These are phyloP conservation scores for Arctia plantaginis DNA, from an alignment of 2,888 invertebrate genomes.

Conservation along the genomic window DNA sequence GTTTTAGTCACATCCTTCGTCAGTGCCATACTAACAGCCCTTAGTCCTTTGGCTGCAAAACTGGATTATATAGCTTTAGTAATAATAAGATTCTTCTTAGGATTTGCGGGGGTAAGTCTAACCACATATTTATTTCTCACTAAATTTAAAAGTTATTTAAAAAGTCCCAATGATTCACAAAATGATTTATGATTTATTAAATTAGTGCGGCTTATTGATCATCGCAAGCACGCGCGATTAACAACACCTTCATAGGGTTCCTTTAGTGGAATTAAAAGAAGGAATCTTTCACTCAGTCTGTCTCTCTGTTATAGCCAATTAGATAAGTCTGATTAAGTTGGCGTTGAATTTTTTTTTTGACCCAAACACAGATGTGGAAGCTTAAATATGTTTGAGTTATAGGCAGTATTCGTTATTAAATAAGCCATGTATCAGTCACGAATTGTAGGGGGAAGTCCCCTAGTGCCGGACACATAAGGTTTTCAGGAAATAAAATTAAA, in stretches of 20 bases:
- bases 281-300: too few species aligned
- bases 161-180: background rate
- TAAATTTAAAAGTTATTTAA: background rate
- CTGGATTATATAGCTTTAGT: constrained; percentile 86
- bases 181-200: background rate
- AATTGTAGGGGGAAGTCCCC: too few species aligned
- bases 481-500: too few species aligned
- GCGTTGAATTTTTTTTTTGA: background rate
- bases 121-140: background rate
- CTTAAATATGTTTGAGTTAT: background rate
- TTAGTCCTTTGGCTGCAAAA: constrained; percentile 87
- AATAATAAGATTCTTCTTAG: constrained; percentile 86
- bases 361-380: too few species aligned
- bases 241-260: too few species aligned
- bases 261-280: too few species aligned
- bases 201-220: background rate
- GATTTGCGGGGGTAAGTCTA: constrained; percentile 87
- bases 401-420: too few species aligned
- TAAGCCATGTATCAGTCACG: too few species aligned
- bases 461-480: too few species aligned
- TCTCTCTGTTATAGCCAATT: background rate
- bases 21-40: constrained; percentile 85
- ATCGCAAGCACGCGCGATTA: background rate
- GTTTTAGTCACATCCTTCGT: constrained; percentile 83
- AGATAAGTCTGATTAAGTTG: background rate